Conservation (phyloP, 2,888 invertebrate species). For the Pogonocherus hispidulus region DNA sequence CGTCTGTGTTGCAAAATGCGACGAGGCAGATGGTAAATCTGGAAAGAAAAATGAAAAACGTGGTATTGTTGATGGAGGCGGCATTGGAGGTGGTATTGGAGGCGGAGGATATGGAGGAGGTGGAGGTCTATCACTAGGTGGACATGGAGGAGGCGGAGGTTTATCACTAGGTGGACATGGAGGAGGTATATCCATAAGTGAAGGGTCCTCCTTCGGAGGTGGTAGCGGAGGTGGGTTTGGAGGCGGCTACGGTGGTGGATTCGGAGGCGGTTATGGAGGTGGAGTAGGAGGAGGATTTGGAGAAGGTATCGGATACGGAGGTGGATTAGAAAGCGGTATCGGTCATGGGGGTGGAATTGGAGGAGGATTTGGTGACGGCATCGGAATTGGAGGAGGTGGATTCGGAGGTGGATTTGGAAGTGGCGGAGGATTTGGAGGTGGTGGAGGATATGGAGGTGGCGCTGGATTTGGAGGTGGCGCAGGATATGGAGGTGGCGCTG, state of each 20-base stretch:
- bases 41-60: constrained; percentile 55
- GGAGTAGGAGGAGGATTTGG: constrained; percentile 5
- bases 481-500: constrained; percentile 18
- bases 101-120: constrained; percentile 41
- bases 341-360: constrained; percentile 41
- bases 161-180: background rate
- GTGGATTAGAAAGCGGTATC: constrained; percentile 25
- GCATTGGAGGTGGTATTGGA: constrained; percentile 40
- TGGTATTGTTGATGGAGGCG: constrained; percentile 56
- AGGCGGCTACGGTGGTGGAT: constrained; percentile 25
- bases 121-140: constrained; percentile 32
- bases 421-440: constrained; percentile 56
- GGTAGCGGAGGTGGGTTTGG: constrained; percentile 28
- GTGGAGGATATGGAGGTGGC: constrained; percentile 42
- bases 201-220: constrained; percentile 14
- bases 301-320: constrained; percentile 39
- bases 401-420: constrained; percentile 40
- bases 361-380: constrained; percentile 50
- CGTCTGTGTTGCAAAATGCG: constrained; percentile 54
- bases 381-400: constrained; percentile 30
- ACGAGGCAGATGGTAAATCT: constrained; percentile 54
- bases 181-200: constrained; percentile 3
- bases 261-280: background rate
- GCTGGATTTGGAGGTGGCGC: constrained; percentile 43
- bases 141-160: constrained; percentile 3